Percentiles rank a stretch among this genome's conserved stretches.
Conservation (phyloP, 2,888 invertebrate species). For the Dione juno region DNA sequence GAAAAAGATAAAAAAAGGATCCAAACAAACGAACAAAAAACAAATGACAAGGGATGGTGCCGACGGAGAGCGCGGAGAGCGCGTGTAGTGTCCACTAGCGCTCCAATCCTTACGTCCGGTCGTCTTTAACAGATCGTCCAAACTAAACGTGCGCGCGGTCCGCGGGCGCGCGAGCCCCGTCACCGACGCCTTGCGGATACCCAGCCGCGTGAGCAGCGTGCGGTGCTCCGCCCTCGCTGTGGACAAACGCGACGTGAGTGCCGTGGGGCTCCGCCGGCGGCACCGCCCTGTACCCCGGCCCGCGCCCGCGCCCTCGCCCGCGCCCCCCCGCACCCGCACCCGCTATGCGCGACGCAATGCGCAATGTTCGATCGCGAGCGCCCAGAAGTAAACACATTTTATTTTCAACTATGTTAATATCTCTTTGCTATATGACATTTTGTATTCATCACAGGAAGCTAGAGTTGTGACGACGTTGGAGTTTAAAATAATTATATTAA, state of each 20-base stretch:
- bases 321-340: slow-evolving; percentile 25
- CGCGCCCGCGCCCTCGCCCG: slow-evolving; percentile 46
- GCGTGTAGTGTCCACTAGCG: slow-evolving; percentile 47
- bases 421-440: not conserved
- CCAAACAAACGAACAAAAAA: not conserved
- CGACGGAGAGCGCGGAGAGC: slow-evolving; percentile 64
- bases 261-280: slow-evolving; percentile 61
- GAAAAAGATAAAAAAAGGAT: slow-evolving; percentile 21
- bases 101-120: slow-evolving; percentile 89
- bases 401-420: not conserved
- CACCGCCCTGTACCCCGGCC: slow-evolving; percentile 62
- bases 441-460: not conserved
- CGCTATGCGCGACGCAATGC: slow-evolving; percentile 12
- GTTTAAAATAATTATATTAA: too few relatives aligned
- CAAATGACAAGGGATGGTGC: slow-evolving; percentile 6
- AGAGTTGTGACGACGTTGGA: too few relatives aligned
- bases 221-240: slow-evolving; percentile 68
- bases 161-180: slow-evolving; percentile 89
- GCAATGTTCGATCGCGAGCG: slow-evolving; percentile 17
- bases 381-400: slow-evolving; percentile 20
- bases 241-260: slow-evolving; percentile 49
- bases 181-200: slow-evolving; percentile 94
- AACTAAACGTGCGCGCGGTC: slow-evolving; percentile 92
- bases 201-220: slow-evolving; percentile 91
- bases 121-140: slow-evolving; percentile 94